Conservation (phyloP, 2,113 vertebrate species). For the Tiliqua scincoides region DNA sequence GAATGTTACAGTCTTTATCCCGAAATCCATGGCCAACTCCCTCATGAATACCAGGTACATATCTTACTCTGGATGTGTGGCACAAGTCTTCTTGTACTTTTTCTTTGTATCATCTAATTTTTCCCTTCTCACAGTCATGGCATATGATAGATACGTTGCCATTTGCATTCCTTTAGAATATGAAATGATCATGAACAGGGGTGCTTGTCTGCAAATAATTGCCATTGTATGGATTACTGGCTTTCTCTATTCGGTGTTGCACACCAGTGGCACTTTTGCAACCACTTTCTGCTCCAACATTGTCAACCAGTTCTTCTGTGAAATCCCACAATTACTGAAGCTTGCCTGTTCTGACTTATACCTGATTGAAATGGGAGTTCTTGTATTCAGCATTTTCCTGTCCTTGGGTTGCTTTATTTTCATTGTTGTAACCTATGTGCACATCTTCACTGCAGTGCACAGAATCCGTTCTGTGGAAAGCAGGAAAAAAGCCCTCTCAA, state of each 20-base stretch:
- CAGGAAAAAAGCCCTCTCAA: neutral
- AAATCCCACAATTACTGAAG: conserved; percentile 29
- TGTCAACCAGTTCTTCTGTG: conserved; percentile 42
- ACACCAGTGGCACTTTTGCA: neutral
- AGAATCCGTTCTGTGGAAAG: too few relatives aligned
- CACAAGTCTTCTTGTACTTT: neutral
- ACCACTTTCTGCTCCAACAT: conserved; percentile 19
- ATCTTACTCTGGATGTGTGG: conserved; percentile 1
- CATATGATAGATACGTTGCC: conserved; percentile 1
- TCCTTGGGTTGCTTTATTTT: conserved; percentile 23
- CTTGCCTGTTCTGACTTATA: conserved; percentile 33
- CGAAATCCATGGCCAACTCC: conserved; percentile 16
- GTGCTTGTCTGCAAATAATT: neutral
- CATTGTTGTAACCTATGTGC: conserved; percentile 12
- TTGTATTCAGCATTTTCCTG: too few relatives aligned
- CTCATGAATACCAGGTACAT: neutral
- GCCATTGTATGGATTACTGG: neutral
- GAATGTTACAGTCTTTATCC: neutral
- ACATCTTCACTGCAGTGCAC: conserved; percentile 19
- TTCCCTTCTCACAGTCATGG: conserved; percentile 12
- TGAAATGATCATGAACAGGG: neutral
- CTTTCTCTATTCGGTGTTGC: neutral
- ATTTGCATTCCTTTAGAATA: conserved; percentile 1
- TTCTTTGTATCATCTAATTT: neutral
- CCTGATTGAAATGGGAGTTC: neutral